Evolutionary conservation across 2,797 vertebrate species (phyloP).

Genomic region (Hippopotamyrus pictus): DNA sequence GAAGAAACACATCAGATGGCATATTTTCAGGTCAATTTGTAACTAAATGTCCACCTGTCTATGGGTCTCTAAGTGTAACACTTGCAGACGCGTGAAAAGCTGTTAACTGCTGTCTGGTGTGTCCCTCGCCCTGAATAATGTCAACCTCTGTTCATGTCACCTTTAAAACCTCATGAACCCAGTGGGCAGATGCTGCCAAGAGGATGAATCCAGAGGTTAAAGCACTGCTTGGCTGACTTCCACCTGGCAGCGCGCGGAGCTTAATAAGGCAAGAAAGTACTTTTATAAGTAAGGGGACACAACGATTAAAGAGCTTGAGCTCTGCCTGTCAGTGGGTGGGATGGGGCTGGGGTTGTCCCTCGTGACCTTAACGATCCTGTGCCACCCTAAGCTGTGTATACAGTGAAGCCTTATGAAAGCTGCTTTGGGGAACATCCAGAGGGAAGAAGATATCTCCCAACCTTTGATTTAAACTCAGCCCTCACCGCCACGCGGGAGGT

Average conservation of each 20-base stretch:
- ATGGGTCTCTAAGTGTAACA: not conserved
- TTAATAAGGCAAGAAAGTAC: constrained; percentile 33
- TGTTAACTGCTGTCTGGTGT: not conserved
- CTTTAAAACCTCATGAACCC: constrained; percentile 12
- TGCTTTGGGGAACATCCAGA: not conserved
- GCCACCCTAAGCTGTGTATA: not conserved
- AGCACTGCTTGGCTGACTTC: not conserved
- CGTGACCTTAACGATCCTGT: not conserved
- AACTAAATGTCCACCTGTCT: not conserved
- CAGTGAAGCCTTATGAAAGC: not conserved
- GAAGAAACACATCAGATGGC: not conserved
- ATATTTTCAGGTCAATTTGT: not conserved
- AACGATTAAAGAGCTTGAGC: not conserved
- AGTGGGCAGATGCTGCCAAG: constrained; percentile 7
- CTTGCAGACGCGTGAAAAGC: not conserved
- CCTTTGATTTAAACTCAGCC: not conserved
- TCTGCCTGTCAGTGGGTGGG: not conserved
- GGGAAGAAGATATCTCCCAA: not conserved
- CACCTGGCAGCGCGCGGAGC: not conserved
- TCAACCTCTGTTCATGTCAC: constrained; percentile 16
- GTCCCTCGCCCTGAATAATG: not conserved
- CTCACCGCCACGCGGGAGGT: not conserved
- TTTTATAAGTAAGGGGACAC: not conserved
- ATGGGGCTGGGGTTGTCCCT: not conserved
- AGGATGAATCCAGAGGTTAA: constrained; percentile 5